A percentile compares a stretch with the other conserved stretches of the same genome.
Conservation (phyloP, 2,888 invertebrate species). For the Tridacna gigas region DNA sequence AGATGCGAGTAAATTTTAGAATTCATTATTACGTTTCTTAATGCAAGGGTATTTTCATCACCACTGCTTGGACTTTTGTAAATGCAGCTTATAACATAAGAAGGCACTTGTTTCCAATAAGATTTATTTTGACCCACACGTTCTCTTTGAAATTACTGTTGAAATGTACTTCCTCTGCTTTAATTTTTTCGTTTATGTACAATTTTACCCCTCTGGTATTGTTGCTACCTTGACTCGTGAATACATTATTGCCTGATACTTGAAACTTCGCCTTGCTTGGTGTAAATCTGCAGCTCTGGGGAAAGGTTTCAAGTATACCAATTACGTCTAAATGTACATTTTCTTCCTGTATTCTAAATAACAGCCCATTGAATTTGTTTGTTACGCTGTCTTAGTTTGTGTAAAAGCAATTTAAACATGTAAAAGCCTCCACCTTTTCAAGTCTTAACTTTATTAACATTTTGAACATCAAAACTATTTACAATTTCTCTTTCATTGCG, state of each 20-base stretch:
- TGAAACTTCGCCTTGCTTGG: background rate
- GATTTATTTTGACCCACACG: too few relatives aligned
- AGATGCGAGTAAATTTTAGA: too few relatives aligned
- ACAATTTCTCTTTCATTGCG: background rate
- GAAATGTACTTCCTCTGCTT: background rate
- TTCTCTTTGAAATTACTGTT: too few relatives aligned
- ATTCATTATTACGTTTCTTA: too few relatives aligned
- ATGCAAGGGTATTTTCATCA: too few relatives aligned
- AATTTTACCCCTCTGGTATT: background rate
- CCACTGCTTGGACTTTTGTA: too few relatives aligned
- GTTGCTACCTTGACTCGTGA: background rate
- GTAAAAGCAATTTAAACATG: background rate
- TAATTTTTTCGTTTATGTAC: background rate
- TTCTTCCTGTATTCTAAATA: background rate
- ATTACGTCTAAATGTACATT: background rate
- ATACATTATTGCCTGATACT: background rate
- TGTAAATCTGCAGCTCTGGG: background rate
- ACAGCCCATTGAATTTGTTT: background rate
- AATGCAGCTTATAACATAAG: too few relatives aligned
- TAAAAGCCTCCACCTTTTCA: conserved; percentile 4
- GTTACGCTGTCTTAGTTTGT: background rate
- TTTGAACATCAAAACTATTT: conserved; percentile 3
- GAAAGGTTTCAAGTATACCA: background rate
- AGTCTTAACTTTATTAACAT: background rate
- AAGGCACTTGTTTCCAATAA: too few relatives aligned